Evolutionary conservation across 2,888 invertebrate genomes (phyloP), one percentile per base, ranked within the genome.

Genomic region (Hoplodrina blanda): DNA sequence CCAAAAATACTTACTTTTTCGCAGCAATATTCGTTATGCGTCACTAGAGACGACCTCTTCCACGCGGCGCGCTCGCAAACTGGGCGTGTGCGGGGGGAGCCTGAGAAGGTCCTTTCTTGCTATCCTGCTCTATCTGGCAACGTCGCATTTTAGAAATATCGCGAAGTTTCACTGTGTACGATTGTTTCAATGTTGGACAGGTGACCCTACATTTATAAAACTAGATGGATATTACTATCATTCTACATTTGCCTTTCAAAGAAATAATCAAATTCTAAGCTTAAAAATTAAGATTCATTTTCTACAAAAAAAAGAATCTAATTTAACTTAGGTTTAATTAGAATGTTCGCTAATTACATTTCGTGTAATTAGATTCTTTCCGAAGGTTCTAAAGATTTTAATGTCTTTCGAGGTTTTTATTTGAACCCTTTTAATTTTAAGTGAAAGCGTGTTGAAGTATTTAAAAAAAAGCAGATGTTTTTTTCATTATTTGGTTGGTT

Each of bases 311-410:
- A 64, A 7, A 33, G 61, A 25, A 55, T 15, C 37, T 66, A 72
- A 76, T 72, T 72, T 63, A 77, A 77, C 72, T 55, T 13, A 56
- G 25, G 25, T 69, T 55, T 76, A 77, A 76, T 76, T 77, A 72
- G n/a, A 62, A 57, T 57, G 52, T 61, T 78, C 61, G 53, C 61
- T 73, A 62, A 77, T 73, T 76, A 73, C 73, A 25, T 56, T 66
- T 66, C 41, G 25, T 77, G 55, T 63, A 61, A 77, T 76, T 77
- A 67, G 62, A 73, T 73, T 68, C 41, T 50, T 75, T 59, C 25
- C 46, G 53, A 44, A 68, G 57, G 33, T n/a, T 33, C 20, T 44
- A 73, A 56, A 20, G 74, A 37, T 62, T 76, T 61, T 54, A 75
- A 69, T 76, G 44, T 44, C 44, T 37, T 59, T 50, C 59, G 46